Conservation (phyloP, 1,140 invertebrate species). For the Colletes latitarsis region DNA sequence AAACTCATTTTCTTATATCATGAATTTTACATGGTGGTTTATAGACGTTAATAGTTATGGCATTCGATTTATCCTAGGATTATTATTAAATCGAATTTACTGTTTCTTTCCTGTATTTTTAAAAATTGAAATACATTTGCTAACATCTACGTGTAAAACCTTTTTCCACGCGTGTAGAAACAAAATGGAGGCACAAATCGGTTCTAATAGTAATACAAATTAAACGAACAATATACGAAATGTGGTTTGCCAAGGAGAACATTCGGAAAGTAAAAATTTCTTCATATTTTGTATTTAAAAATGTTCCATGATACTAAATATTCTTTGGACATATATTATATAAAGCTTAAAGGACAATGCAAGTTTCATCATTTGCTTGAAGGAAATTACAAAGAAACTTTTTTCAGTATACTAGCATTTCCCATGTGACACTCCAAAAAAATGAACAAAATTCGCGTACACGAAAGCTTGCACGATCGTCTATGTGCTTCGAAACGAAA, state of each 20-base stretch:
- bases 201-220: conserved; percentile 48
- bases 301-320: neutral
- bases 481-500: neutral
- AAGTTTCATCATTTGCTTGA: neutral
- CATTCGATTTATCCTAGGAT: neutral
- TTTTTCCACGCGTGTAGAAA: conserved; percentile 45
- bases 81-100: neutral
- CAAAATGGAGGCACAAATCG: conserved; percentile 64
- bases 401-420: neutral
- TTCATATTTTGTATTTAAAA: neutral
- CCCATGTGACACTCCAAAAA: neutral
- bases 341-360: neutral
- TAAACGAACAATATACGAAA: conserved; percentile 21
- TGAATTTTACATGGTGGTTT: neutral
- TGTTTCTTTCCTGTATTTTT: neutral
- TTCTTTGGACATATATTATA: neutral
- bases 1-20: neutral
- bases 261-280: neutral
- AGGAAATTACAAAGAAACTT: neutral
- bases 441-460: neutral
- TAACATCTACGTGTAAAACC: neutral
- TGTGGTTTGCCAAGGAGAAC: neutral
- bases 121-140: neutral
- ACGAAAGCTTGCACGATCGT: neutral
- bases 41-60: neutral